A percentile compares a stretch with the other conserved stretches of the same genome.
phyloP scores from a whole-genome alignment of 2,888 invertebrate species.

The Pasiphila rectangulata region DNA sequence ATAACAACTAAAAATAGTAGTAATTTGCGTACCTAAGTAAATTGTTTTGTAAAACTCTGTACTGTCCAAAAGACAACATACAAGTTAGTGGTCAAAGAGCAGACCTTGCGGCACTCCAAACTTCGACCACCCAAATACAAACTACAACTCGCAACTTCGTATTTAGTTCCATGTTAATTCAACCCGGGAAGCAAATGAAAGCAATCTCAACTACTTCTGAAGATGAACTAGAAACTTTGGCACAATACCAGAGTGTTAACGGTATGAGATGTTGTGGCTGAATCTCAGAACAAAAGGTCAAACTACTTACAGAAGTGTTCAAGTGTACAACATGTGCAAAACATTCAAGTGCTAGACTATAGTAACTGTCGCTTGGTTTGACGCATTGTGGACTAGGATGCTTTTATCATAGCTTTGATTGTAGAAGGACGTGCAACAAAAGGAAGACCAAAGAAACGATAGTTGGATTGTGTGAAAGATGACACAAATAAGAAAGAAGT shows the following conservation, averaged over 20 bases:
- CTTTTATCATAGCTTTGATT: background rate
- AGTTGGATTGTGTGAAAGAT: too few relatives aligned
- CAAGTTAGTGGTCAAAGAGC: conserved; percentile 2
- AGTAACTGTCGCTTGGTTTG: background rate
- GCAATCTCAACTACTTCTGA: conserved; percentile 20
- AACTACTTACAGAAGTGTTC: conserved; percentile 24
- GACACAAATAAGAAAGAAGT: too few relatives aligned
- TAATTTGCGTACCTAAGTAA: too few relatives aligned
- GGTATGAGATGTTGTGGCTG: conserved; percentile 16
- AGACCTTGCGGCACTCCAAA: conserved; percentile 16
- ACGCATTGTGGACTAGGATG: background rate
- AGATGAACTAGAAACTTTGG: conserved; percentile 22
- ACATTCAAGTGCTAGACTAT: conserved; percentile 6
- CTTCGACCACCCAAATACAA: conserved; percentile 5
- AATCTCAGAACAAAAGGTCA: conserved; percentile 30
- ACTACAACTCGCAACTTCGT: conserved; percentile 10
- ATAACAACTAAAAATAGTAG: too few relatives aligned
- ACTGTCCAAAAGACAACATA: background rate
- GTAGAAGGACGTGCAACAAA: too few relatives aligned
- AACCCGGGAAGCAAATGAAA: conserved; percentile 21
- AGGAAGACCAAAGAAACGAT: too few relatives aligned
- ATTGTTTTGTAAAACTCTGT: too few relatives aligned
- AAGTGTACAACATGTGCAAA: conserved; percentile 15
- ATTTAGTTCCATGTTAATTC: conserved; percentile 14
- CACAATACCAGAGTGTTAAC: conserved; percentile 17